Base-by-base conservation (phyloP, 2,888 invertebrate species). In the Bembecia ichneumoniformis region DNA sequence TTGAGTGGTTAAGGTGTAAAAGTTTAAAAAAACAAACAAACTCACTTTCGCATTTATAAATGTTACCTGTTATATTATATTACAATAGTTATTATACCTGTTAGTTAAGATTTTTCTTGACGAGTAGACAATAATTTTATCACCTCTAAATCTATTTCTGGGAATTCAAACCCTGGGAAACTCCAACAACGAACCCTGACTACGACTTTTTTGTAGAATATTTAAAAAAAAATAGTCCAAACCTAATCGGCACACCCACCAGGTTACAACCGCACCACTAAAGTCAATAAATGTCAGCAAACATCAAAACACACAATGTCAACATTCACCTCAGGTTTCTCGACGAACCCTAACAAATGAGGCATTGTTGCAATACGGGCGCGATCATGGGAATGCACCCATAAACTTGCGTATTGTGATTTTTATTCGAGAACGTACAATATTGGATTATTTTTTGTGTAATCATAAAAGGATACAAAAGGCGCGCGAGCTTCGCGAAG, bases 311-410 rank as follows among this genome's bases (percentile, higher is more conserved):
- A 46, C 54, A 49, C 49, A 53, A 51, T 55, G 55, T 53, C 72
- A 69, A 59, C 59, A 59, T 57, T 58, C 60, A 57, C 57, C 57
- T 74, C 69, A 64, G 64, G 71, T 68, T 70, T 74, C 68, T 69
- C 73, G 72, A 63, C 76, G 77, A 81, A 77, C 78, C 79, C 73
- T 78, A 74, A 81, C 80, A 75, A 82, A 83, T 74, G 82, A 78
- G 66, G 70, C 63, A 82, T 83, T 83, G 82, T 83, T 72, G 68
- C 61, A 61, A 52, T 60, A 64, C 63, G 64, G 64, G 64, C 64
- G 62, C 60, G 63, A 62, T 68, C 72, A 70, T 68, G 71, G 74
- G 46, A 78, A 80, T 77, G 78, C 71, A 73, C 74, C 64, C 74
- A 74, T 77, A 79, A 79, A 77, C 72, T 75, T 77, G 70, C 74